Evolutionary conservation across 2,888 invertebrate genomes (phyloP), one percentile per base, ranked within the genome.

Genomic region (Halictus ligatus): DNA sequence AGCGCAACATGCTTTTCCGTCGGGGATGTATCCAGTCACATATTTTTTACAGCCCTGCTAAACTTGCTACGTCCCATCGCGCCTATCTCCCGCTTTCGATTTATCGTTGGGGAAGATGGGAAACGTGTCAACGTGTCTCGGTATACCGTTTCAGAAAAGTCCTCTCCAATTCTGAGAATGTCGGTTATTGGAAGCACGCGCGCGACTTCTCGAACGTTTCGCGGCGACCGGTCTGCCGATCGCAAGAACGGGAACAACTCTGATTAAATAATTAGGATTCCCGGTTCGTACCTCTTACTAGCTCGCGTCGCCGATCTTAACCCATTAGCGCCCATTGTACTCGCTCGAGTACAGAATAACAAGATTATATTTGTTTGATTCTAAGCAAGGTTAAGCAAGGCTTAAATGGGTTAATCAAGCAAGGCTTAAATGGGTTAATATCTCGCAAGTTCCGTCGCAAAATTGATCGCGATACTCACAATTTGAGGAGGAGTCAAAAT

Each of bases 241-340:
- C 60, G 72, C 48, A 58, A 64, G 40, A 71, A 71, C 72, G 80
- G 77, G 72, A 87, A 69, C 67, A n/a, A 48, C 43, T 46, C 58
- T 74, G 88, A 89, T 87, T 78, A 76, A 78, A 80, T 87, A 89
- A 89, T 89, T 89, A 89, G 83, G 58, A 80, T 82, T 79, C 80
- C 35, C 3, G 35, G 40, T 82, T 69, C 80, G 81, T 86, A 77
- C 71, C 73, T 67, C n/a, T 48, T 73, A 73, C 64, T 40, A 72
- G 25, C 43, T 69, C 84, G 71, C 79, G 87, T 87, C 72, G 29
- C 80, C 29, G 81, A 80, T 67, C 60, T 35, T 35, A 35, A 35
- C 35, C 1, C 35, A 35, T 35, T n/a, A n/a, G n/a, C n/a, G n/a
- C n/a, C n/a, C n/a, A n/a, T n/a, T n/a, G n/a, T n/a, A n/a, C n/a